phyloP scores from a whole-genome alignment of 2,113 vertebrate species.

The Rhinoptilus africanus region DNA sequence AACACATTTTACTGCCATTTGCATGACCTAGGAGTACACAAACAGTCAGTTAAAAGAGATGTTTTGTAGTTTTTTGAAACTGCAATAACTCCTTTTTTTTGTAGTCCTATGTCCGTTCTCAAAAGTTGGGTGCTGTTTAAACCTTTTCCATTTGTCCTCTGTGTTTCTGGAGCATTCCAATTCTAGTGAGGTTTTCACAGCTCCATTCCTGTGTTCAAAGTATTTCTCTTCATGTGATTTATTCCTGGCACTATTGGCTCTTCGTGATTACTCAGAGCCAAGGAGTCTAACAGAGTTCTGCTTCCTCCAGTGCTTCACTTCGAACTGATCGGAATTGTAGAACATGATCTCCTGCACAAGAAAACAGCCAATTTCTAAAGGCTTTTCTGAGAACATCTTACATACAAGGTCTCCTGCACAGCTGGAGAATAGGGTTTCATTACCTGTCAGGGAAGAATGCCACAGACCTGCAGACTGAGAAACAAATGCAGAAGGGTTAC shows the following conservation, averaged over 20 bases:
- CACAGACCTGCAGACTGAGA: not conserved
- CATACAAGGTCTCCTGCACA: not conserved
- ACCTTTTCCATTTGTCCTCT: not conserved
- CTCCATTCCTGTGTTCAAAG: not conserved
- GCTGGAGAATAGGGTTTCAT: not conserved
- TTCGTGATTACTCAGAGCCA: not conserved
- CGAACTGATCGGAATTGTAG: not conserved
- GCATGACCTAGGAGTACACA: not conserved
- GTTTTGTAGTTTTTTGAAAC: not conserved
- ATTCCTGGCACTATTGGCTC: constrained; percentile 9
- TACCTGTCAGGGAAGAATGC: not conserved
- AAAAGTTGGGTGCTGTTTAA: not conserved
- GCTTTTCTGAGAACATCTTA: not conserved
- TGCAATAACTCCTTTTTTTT: not conserved
- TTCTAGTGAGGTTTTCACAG: not conserved
- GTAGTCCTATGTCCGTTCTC: not conserved
- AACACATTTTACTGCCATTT: not conserved
- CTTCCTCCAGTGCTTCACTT: constrained; percentile 7
- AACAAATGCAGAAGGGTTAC: not conserved
- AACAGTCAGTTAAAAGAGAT: not conserved
- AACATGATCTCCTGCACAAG: not conserved
- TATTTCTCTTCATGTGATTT: constrained; percentile 18
- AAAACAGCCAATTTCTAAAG: not conserved
- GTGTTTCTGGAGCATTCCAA: not conserved
- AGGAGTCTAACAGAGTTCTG: constrained; percentile 1